Evolutionary conservation across 2,113 vertebrate genomes (phyloP), one percentile per base, ranked within the genome.

Genomic region (Vanacampus margaritifer): DNA sequence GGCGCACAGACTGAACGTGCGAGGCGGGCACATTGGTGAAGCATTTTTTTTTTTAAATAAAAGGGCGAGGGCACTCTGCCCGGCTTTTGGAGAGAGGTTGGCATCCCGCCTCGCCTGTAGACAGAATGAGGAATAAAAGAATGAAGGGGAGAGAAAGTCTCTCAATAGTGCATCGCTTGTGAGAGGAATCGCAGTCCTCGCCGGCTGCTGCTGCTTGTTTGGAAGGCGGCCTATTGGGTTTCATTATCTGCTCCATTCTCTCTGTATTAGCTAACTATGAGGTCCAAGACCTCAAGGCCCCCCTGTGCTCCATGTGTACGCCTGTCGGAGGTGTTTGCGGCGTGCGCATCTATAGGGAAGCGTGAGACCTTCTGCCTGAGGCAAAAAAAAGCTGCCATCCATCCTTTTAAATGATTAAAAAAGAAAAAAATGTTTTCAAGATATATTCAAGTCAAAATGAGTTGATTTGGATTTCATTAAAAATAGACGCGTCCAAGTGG

Each of bases 91-190:
- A 84, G 91, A 90, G 88, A 86, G 84, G 86, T 87, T 92, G 90
- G 91, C 91, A 90, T 73, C 80, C 78, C 68, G 90, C 91, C 88
- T 85, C 73, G 69, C 83, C 72, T 73, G 86, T 86, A 89, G 88
- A 90, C 85, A 90, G 80, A 85, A 88, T 76, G 72, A 89, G 88
- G 89, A 93, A 89, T 91, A 93, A 90, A 91, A 87, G 86, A 89
- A 86, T 75, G 77, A 84, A 86, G 76, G 76, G 80, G 85, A 79
- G 86, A 65, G 79, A 82, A 84, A 88, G 72, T 85, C 84, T 84
- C 82, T 90, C 84, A 86, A 87, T 87, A 83, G 86, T 88, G 83
- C 85, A 83, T 83, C 86, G 83, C 86, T 85, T 89, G 84, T 87
- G 84, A 64, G 50, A 69, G 68, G 80, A 83, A 76, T 69, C 73